Conservation (phyloP, 2,888 invertebrate genomes). For the Leucoma salicis region DNA sequence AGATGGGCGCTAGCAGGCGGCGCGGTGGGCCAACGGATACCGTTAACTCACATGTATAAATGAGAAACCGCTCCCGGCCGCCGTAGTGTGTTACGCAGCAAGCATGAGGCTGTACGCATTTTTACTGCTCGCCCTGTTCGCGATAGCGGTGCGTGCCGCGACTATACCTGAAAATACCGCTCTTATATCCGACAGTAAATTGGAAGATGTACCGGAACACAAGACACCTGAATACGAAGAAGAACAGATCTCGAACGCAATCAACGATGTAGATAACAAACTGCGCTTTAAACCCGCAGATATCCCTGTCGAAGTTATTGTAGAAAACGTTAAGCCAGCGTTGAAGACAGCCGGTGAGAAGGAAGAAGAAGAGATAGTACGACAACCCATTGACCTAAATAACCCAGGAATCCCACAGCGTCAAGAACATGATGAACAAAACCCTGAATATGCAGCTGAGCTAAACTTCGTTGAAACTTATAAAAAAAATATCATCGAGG, state of each 20-base stretch:
- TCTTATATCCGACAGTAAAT: constrained; percentile 33
- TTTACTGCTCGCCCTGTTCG: constrained; percentile 52
- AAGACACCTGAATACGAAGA: constrained; percentile 40
- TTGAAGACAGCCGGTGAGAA: constrained; percentile 38
- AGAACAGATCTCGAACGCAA: constrained; percentile 41
- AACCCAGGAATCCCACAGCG: constrained; percentile 68
- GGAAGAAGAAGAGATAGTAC: constrained; percentile 46
- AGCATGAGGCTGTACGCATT: constrained; percentile 68
- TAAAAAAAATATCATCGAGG: constrained; percentile 50
- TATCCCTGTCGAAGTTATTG: constrained; percentile 62
- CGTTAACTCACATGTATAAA: constrained; percentile 72
- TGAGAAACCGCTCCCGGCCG: constrained; percentile 43
- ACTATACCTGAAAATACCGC: constrained; percentile 38
- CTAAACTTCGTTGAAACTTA: constrained; percentile 44
- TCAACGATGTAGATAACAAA: constrained; percentile 54
- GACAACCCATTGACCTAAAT: constrained; percentile 54
- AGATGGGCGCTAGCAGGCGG: constrained; percentile 42
- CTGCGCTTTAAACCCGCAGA: constrained; percentile 42
- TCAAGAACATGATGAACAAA: constrained; percentile 71
- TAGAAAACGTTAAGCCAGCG: constrained; percentile 41
- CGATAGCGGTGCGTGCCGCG: constrained; percentile 56
- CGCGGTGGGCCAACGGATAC: constrained; percentile 45
- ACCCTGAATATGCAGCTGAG: constrained; percentile 52
- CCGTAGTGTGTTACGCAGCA: constrained; percentile 51
- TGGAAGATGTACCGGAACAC: constrained; percentile 19